Base-by-base conservation (phyloP, 2,113 vertebrate genomes). In the Epinephelus fuscoguttatus region DNA sequence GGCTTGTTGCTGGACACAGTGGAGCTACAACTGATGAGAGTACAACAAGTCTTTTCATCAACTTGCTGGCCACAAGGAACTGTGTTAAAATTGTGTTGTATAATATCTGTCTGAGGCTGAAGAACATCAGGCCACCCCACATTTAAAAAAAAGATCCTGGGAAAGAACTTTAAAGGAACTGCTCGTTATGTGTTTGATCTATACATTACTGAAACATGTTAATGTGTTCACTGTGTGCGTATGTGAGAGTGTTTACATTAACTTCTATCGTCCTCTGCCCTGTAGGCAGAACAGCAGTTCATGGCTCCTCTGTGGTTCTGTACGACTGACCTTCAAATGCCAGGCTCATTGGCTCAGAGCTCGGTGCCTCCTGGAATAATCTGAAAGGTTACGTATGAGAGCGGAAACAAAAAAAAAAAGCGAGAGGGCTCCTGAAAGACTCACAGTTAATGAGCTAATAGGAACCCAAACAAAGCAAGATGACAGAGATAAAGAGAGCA, bases 301-400 rank as follows among this genome's bases (percentile, higher is more conserved):
- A 30, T 23, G 45, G 61, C 56, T 63, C 57, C 21, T 30, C 49
- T 37, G 74, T 52, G 68, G 52, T 70, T 83, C 52, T 55, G 62
- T 49, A 53, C 3, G 8, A 69, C 3, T 87, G 91, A 92, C 90
- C 88, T 93, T 93, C 88, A 92, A 91, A 90, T 84, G 87, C 74
- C 80, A 86, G 80, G n/a, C 89, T 81, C 67, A 6, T 62, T 14
- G 77, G 77, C 76, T 87, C 71, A 56, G 66, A 80, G 78, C 78
- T 59, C 5, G 4, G 23, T 33, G 74, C 67, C 84, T 84, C 25
- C 66, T 77, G 79, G 81, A 88, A 83, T 80, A 73, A 85, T 57
- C 60, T 55, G 15, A 90, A 84, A 91, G 82, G 86, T 90, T 91
- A 74, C 37, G 50, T 53, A 62, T 37, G 70, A 60, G 30, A 82